Percentiles rank a stretch among this genome's conserved stretches.
Evolutionary conservation across 2,797 vertebrate genomes (phyloP).

Genomic region (Orestias chungarensis): DNA sequence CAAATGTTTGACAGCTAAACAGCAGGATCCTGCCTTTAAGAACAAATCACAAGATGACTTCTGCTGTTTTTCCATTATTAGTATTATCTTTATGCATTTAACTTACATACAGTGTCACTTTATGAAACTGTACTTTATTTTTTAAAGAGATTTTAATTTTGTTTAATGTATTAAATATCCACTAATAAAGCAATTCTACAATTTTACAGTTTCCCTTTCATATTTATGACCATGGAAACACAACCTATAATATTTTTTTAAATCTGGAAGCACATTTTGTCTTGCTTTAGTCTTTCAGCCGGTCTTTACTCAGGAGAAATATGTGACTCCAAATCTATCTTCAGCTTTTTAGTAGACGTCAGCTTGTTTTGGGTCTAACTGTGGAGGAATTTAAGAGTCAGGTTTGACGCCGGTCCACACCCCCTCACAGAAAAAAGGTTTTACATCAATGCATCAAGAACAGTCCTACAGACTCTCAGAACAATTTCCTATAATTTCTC

Average conservation of each 20-base stretch:
- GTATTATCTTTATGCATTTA: slow-evolving; percentile 5
- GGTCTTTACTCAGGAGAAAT: neutral
- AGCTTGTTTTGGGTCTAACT: neutral
- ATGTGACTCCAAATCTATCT: neutral
- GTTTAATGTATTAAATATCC: slow-evolving; percentile 31
- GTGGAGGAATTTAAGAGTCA: neutral
- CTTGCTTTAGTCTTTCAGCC: neutral
- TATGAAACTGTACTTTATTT: slow-evolving; percentile 37
- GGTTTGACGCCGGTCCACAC: neutral
- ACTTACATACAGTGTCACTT: slow-evolving; percentile 14
- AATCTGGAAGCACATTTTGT: neutral
- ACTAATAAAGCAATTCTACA: slow-evolving; percentile 58
- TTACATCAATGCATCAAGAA: neutral
- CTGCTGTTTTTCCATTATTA: neutral
- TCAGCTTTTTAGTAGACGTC: neutral
- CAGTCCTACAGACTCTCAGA: too few relatives aligned
- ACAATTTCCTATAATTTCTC: neutral
- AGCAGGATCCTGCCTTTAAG: slow-evolving; percentile 17
- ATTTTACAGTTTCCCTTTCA: slow-evolving; percentile 4
- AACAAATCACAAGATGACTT: slow-evolving; percentile 16
- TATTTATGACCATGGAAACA: neutral
- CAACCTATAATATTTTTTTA: neutral
- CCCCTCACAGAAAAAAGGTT: neutral
- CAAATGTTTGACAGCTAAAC: slow-evolving; percentile 1
- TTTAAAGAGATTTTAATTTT: slow-evolving; percentile 28